phyloP scores from a whole-genome alignment of 2,797 vertebrate genomes.

The Tachyglossus aculeatus region DNA sequence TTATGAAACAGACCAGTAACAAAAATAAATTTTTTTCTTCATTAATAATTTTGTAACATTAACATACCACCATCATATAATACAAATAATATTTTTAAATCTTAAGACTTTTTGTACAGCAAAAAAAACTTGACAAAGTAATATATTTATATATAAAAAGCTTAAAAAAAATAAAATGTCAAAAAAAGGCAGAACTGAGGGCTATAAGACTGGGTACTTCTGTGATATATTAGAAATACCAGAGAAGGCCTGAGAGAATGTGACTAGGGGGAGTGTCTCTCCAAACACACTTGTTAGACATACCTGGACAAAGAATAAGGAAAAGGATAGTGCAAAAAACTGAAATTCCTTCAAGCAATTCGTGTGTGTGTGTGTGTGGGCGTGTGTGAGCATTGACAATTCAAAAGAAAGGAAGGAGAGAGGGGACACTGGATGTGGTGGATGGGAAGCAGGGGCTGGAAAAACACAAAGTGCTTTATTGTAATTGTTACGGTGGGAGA shows the following conservation, averaged over 20 bases:
- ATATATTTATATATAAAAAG: constrained; percentile 85
- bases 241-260: constrained; percentile 85
- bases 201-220: constrained; percentile 85
- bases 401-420: not conserved
- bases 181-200: constrained; percentile 86
- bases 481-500: constrained; percentile 58
- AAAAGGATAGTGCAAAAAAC: constrained; percentile 82
- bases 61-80: constrained; percentile 98
- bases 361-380: not conserved
- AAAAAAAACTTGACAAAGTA: constrained; percentile 89
- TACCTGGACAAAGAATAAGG: constrained; percentile 78
- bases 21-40: constrained; percentile 99
- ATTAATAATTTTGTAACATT: constrained; percentile 99
- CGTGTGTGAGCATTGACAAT: not conserved
- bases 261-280: constrained; percentile 76
- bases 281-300: constrained; percentile 81
- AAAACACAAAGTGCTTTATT: constrained; percentile 57
- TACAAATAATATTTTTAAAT: constrained; percentile 99
- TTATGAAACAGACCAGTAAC: constrained; percentile 99
- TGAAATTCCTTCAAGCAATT: constrained; percentile 78
- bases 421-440: not conserved
- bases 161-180: constrained; percentile 86
- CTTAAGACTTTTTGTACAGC: constrained; percentile 97
- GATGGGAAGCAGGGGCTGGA: constrained; percentile 55
- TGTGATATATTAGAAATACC: constrained; percentile 85